Evolutionary conservation across 2,113 vertebrate genomes (phyloP), one percentile per base, ranked within the genome.

Genomic region (Oreotragus oreotragus): DNA sequence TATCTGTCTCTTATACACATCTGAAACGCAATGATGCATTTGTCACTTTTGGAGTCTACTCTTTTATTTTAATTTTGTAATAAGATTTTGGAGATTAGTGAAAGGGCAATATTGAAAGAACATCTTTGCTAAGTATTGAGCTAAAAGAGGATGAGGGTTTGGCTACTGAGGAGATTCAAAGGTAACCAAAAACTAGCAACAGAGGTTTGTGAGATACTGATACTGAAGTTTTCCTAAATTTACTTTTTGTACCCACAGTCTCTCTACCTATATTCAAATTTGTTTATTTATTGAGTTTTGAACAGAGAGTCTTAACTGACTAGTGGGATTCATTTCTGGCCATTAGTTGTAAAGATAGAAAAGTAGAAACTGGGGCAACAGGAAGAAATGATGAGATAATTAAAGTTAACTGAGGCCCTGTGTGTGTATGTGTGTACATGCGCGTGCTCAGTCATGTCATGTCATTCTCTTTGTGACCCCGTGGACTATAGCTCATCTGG

Each of bases 111-210:
- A 7, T 5, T 77, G 12, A 70, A 92, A 7, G 4, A 84, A 64
- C 30, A 6, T 19, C 64, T 94, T 70, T 36, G 30, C 16, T 62
- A 80, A 79, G 30, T 28, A 70, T 79, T 10, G 64, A 15, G 9
- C 13, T 33, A 51, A 36, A 27, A n/a, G 3, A 91, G 0, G 33
- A 33, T 62, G 4, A 85, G 6, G 5, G 4, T 66, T 53, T 84
- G 3, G 49, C 84, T 94, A 66, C 91, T 98, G 21, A 91, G 81
- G 7, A 60, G 79, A 70, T 33, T 23, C 5, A 92, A 76, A 17
- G 5, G 1, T 51, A 73, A 64, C 23, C 8, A 45, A 39, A 83
- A 87, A 27, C 9, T 14, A 55, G 2, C 7, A 49, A 45, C 14
- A 80, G n/a, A 84, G 6, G 45, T 62, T 73, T 49, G 6, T 84